A percentile compares a stretch with the other conserved stretches of the same genome.
These are phyloP conservation scores for Planococcus citri DNA, from an alignment of 1,140 invertebrate genomes.

Conservation along the genomic window DNA sequence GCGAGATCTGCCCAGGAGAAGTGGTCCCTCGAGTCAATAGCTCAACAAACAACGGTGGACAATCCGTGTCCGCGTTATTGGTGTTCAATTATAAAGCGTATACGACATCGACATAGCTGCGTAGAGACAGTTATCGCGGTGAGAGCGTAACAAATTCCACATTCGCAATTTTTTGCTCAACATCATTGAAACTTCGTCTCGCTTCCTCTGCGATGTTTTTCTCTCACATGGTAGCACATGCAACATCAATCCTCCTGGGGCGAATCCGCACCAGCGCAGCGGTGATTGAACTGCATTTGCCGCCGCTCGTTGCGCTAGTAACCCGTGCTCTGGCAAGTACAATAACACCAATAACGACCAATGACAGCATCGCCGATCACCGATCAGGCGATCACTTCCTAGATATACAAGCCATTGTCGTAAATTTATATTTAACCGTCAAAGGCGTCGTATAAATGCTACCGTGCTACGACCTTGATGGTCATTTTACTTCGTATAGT, in stretches of 20 bases:
- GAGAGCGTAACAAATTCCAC: not conserved
- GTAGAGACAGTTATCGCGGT: not conserved
- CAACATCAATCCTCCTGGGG: too few relatives aligned
- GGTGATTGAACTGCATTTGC: not conserved
- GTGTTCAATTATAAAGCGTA: not conserved
- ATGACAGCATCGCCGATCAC: too few relatives aligned
- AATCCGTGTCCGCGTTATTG: not conserved
- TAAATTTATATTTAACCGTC: too few relatives aligned
- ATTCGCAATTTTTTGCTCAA: slow-evolving; percentile 4
- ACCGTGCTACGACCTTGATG: too few relatives aligned
- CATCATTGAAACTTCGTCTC: not conserved
- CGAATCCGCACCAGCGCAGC: not conserved
- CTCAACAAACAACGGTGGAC: not conserved
- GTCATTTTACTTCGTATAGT: too few relatives aligned
- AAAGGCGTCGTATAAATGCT: too few relatives aligned
- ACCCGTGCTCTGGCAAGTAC: too few relatives aligned
- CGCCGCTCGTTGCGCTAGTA: not conserved
- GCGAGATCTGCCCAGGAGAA: not conserved
- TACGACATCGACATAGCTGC: not conserved
- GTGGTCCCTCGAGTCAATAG: not conserved
- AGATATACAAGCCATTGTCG: too few relatives aligned
- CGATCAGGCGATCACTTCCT: too few relatives aligned
- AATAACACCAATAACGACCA: too few relatives aligned
- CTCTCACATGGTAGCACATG: too few relatives aligned
- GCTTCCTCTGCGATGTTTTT: too few relatives aligned